Conservation (phyloP, 2,888 invertebrate genomes). For the Ariolimax columbianus region DNA sequence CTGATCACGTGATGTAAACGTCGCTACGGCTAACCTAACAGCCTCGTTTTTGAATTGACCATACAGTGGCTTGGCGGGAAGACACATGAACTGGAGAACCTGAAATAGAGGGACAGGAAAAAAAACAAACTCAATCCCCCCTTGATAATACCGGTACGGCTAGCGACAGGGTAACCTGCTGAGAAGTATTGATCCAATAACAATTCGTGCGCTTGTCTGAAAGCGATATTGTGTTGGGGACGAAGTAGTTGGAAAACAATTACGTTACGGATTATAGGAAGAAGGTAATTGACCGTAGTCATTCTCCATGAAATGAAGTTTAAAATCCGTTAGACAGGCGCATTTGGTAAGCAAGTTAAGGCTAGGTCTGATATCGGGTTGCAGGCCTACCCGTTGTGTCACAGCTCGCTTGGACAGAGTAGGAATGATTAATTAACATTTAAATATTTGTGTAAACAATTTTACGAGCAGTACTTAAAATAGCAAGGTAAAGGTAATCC, state of each 20-base stretch:
- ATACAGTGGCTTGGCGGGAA: background rate
- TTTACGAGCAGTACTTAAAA: no score
- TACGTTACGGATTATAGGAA: background rate
- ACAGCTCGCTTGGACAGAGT: no score
- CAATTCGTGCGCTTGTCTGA: background rate
- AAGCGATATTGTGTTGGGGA: background rate
- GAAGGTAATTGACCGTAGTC: background rate
- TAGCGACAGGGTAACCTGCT: background rate
- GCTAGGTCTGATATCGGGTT: no score
- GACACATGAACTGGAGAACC: background rate
- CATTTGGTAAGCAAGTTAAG: no score
- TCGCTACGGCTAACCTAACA: conserved; percentile 22
- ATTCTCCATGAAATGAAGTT: no score
- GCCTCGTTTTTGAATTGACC: conserved; percentile 33
- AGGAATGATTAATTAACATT: no score
- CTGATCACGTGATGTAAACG: conserved; percentile 39
- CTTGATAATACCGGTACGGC: background rate
- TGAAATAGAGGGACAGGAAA: background rate
- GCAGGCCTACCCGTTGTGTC: no score
- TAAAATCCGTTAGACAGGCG: no score
- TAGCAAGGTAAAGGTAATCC: no score
- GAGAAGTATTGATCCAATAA: background rate
- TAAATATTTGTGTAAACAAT: no score
- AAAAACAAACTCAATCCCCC: background rate
- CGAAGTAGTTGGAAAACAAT: background rate